Conservation (phyloP, 2,113 vertebrate genomes). For the Microcebus lehilahytsara region DNA sequence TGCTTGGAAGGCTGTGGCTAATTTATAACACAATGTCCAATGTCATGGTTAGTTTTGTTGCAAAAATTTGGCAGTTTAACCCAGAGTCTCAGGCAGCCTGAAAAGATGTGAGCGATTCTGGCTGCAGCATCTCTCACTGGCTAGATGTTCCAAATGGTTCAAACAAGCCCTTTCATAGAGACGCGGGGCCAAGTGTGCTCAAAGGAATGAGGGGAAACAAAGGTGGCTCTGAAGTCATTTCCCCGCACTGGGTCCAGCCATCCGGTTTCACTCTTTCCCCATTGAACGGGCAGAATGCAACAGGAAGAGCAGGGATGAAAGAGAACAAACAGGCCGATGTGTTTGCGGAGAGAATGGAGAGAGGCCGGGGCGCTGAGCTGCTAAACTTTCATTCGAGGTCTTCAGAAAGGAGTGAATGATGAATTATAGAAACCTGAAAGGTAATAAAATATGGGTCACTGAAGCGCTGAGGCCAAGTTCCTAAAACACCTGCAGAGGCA, state of each 20-base stretch:
- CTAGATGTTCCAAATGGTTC: conserved; percentile 81
- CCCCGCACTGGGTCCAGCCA: conserved; percentile 89
- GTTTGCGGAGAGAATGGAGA: conserved; percentile 87
- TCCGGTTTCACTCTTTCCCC: conserved; percentile 89
- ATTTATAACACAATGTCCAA: conserved; percentile 82
- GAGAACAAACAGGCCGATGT: conserved; percentile 88
- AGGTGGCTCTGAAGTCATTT: conserved; percentile 92
- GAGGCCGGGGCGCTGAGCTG: conserved; percentile 79
- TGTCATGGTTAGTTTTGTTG: conserved; percentile 80
- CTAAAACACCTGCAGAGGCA: conserved; percentile 85
- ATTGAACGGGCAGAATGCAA: conserved; percentile 93
- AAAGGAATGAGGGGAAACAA: conserved; percentile 83
- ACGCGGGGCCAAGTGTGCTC: conserved; percentile 90
- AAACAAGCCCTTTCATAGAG: conserved; percentile 82
- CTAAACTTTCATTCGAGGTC: conserved; percentile 82
- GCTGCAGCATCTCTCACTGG: conserved; percentile 70
- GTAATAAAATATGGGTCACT: conserved; percentile 84
- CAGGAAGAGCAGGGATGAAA: conserved; percentile 93
- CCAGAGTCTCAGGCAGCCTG: conserved; percentile 74
- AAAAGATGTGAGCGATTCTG: conserved; percentile 80
- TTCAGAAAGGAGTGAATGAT: conserved; percentile 87
- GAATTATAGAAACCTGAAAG: conserved; percentile 84
- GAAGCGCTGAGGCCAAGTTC: conserved; percentile 77
- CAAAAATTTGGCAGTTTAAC: conserved; percentile 80
- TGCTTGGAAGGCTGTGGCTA: conserved; percentile 84